These are phyloP conservation scores for Ondatra zibethicus DNA, from an alignment of 2,113 vertebrate species.

Conservation along the genomic window DNA sequence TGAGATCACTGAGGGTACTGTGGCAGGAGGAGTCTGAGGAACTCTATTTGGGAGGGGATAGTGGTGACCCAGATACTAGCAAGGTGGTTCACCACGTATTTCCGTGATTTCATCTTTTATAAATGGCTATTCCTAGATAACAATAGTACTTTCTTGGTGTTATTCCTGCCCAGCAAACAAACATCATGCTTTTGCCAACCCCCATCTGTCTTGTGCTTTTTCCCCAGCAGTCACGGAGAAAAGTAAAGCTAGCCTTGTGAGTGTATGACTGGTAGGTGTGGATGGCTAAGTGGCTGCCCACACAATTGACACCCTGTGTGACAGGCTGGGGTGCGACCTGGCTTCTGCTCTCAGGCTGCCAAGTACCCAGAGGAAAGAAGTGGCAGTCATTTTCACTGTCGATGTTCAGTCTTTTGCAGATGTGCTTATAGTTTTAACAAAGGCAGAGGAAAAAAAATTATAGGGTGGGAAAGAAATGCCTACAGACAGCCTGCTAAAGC, in stretches of 20 bases:
- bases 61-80: not conserved
- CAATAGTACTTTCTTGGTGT: not conserved
- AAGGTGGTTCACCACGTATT: not conserved
- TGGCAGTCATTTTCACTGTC: conserved; percentile 41
- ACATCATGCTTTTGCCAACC: not conserved
- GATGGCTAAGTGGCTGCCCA: not conserved
- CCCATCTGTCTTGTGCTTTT: not conserved
- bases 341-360: conserved; percentile 47
- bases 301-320: not conserved
- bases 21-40: not conserved
- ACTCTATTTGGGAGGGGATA: not conserved
- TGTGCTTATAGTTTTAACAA: conserved; percentile 74
- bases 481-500: conserved; percentile 75
- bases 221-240: not conserved
- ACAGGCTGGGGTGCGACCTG: not conserved
- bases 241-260: not conserved
- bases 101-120: not conserved
- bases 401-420: conserved; percentile 66
- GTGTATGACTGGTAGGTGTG: not conserved
- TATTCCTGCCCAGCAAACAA: not conserved
- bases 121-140: not conserved
- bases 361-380: conserved; percentile 16
- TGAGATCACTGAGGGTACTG: not conserved
- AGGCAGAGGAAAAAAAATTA: conserved; percentile 65
- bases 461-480: conserved; percentile 74